Conservation (phyloP, 1,140 invertebrate species). For the Colletes latitarsis region DNA sequence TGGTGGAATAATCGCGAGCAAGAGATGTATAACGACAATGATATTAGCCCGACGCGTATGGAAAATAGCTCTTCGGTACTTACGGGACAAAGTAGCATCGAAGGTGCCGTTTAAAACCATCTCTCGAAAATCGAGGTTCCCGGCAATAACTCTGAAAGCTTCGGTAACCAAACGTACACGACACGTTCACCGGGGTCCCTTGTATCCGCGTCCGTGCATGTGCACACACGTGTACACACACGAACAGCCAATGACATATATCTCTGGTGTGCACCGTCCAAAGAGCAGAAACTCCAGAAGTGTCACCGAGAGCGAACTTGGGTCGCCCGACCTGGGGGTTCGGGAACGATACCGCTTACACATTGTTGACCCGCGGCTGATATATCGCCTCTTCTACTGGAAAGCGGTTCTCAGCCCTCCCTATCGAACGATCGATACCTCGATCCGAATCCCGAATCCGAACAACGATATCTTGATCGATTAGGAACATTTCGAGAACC, state of each 20-base stretch:
- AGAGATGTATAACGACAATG: too few relatives aligned
- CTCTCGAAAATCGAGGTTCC: conserved; percentile 30
- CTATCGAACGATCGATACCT: conserved; percentile 54
- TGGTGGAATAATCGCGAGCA: too few relatives aligned
- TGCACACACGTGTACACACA: conserved; percentile 57
- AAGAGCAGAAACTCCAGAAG: conserved; percentile 79
- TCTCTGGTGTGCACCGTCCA: conserved; percentile 70
- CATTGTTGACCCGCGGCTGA: conserved; percentile 78
- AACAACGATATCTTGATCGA: conserved; percentile 25
- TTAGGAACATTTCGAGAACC: neutral
- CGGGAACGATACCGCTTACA: conserved; percentile 72
- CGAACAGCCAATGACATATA: conserved; percentile 66
- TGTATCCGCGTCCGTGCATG: conserved; percentile 26
- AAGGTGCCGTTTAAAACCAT: conserved; percentile 34
- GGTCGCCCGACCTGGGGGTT: conserved; percentile 70
- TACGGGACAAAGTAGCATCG: conserved; percentile 13
- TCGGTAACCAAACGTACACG: conserved; percentile 59
- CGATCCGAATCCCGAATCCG: conserved; percentile 30
- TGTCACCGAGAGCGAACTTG: conserved; percentile 78
- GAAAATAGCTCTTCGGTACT: too few relatives aligned
- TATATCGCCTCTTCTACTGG: conserved; percentile 72
- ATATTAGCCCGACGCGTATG: too few relatives aligned
- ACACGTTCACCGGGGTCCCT: conserved; percentile 43
- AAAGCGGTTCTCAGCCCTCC: conserved; percentile 72
- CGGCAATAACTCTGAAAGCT: conserved; percentile 69